Evolutionary conservation across 1,140 invertebrate species (phyloP).

Genomic region (Temnothorax nylanderi): DNA sequence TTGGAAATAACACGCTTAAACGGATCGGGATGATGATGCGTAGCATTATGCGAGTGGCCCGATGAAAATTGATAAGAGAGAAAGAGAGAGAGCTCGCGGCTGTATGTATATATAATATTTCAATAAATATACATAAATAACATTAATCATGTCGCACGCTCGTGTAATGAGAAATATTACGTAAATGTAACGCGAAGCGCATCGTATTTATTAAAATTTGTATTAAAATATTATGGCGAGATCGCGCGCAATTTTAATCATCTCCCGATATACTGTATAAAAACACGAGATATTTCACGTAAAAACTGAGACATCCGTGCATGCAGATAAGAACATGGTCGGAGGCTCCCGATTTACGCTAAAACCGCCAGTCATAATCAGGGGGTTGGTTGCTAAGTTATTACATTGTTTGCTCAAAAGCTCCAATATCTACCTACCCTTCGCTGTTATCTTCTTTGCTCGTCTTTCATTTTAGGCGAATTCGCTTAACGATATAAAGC

Average conservation of each 20-base stretch:
- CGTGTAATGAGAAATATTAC: slow-evolving; percentile 16
- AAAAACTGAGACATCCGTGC: slow-evolving; percentile 33
- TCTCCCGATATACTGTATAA: background rate
- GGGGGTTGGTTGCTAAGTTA: slow-evolving; percentile 74
- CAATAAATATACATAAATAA: slow-evolving; percentile 51
- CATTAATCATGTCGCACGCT: slow-evolving; percentile 35
- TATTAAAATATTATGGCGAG: slow-evolving; percentile 44
- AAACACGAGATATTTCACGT: slow-evolving; percentile 25
- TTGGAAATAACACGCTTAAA: slow-evolving; percentile 4
- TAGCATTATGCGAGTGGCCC: background rate
- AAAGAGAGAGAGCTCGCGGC: background rate
- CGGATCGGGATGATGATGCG: background rate
- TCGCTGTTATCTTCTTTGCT: slow-evolving; percentile 26
- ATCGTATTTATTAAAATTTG: slow-evolving; percentile 33
- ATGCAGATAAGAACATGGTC: background rate
- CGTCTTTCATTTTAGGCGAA: slow-evolving; percentile 31
- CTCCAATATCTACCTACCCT: slow-evolving; percentile 65
- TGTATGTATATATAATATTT: slow-evolving; percentile 22
- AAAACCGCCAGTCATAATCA: slow-evolving; percentile 69
- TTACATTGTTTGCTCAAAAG: slow-evolving; percentile 78
- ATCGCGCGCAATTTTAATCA: slow-evolving; percentile 38
- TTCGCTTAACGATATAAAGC: slow-evolving; percentile 61
- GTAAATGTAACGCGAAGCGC: slow-evolving; percentile 17
- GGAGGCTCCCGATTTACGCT: slow-evolving; percentile 67
- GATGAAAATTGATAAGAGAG: slow-evolving; percentile 34